Evolutionary conservation across 2,797 vertebrate genomes (phyloP).

Genomic region (Cirrhinus molitorella): DNA sequence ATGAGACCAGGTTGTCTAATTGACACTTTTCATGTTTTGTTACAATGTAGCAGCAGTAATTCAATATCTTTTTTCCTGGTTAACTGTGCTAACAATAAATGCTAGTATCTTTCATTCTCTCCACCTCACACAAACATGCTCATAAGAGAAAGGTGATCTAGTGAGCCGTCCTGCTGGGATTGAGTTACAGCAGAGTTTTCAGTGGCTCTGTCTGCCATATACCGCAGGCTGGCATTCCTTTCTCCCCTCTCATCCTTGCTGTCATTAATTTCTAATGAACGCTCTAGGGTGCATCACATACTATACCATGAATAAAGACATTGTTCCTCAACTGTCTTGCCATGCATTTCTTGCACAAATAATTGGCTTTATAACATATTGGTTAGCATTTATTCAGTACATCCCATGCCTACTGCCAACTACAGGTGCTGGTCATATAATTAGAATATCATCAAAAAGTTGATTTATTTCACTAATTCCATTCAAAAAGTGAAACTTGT

Average conservation of each 20-base stretch:
- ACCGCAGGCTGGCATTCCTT: slow-evolving; percentile 48
- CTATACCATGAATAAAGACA: neutral
- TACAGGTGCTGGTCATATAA: too few relatives aligned
- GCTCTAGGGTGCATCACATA: slow-evolving; percentile 29
- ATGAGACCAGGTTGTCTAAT: too few relatives aligned
- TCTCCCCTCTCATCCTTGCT: slow-evolving; percentile 39
- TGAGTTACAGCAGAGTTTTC: slow-evolving; percentile 47
- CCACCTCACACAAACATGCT: slow-evolving; percentile 11
- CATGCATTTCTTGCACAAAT: neutral
- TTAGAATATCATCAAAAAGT: too few relatives aligned
- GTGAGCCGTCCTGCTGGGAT: slow-evolving; percentile 46
- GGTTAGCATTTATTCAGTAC: neutral
- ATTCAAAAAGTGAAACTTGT: too few relatives aligned
- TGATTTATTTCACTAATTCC: too few relatives aligned
- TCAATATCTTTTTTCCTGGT: neutral
- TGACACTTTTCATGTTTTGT: too few relatives aligned
- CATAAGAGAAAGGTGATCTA: slow-evolving; percentile 59
- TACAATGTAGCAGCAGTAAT: neutral
- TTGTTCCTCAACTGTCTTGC: neutral
- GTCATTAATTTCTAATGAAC: slow-evolving; percentile 70
- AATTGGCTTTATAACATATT: neutral
- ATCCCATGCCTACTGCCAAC: neutral
- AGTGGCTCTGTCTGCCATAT: slow-evolving; percentile 52
- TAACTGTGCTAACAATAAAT: neutral
- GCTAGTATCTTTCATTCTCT: neutral